Evolutionary conservation across 1,140 invertebrate genomes (phyloP).

Genomic region (Megathymus violae): DNA sequence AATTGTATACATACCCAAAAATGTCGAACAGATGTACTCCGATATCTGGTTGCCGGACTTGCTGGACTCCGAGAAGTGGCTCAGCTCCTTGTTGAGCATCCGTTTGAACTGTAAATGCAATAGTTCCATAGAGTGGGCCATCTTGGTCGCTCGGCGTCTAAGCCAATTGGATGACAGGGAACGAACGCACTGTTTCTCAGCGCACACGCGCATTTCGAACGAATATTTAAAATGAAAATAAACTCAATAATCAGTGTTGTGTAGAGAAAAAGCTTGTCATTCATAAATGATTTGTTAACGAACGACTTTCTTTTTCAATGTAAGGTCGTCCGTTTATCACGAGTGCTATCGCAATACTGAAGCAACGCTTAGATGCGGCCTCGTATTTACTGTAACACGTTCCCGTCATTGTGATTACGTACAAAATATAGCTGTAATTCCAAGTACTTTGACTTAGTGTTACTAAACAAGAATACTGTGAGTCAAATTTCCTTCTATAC

Average conservation of each 20-base stretch:
- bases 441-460: slow-evolving; percentile 51
- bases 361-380: slow-evolving; percentile 48
- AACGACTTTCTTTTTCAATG: background rate
- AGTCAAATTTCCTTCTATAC: slow-evolving; percentile 42
- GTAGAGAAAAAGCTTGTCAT: slow-evolving; percentile 33
- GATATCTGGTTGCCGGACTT: slow-evolving; percentile 99
- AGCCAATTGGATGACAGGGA: slow-evolving; percentile 67
- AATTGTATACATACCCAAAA: slow-evolving; percentile 92
- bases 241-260: background rate
- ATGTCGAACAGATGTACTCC: slow-evolving; percentile 99
- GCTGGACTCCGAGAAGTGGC: slow-evolving; percentile 99
- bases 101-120: slow-evolving; percentile 96
- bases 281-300: slow-evolving; percentile 12
- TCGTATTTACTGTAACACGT: slow-evolving; percentile 51
- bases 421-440: slow-evolving; percentile 60
- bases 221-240: slow-evolving; percentile 45
- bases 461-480: slow-evolving; percentile 37
- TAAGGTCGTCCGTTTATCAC: slow-evolving; percentile 50
- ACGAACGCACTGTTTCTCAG: slow-evolving; percentile 67
- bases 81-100: slow-evolving; percentile 99
- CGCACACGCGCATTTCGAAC: slow-evolving; percentile 72
- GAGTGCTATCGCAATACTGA: slow-evolving; percentile 72
- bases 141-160: slow-evolving; percentile 58
- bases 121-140: slow-evolving; percentile 75
- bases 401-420: slow-evolving; percentile 50